Conservation (phyloP, 2,797 vertebrate species). For the Micrastur ruficollis region DNA sequence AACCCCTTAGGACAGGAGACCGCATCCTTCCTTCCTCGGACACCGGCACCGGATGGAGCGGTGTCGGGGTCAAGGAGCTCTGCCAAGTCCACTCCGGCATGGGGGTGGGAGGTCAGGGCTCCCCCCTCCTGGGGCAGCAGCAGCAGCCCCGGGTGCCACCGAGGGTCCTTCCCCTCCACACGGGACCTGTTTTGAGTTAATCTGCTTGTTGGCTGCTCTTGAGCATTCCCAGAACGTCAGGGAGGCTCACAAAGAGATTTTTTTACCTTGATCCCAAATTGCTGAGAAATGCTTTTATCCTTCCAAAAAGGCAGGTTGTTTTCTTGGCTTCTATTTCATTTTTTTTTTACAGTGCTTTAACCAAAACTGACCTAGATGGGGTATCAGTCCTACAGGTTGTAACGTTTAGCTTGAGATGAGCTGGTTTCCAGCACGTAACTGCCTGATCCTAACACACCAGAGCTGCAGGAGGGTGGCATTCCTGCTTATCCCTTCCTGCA, state of each 20-base stretch:
- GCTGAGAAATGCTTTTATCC: neutral
- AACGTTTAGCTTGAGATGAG: neutral
- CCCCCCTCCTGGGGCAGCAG: slow-evolving; percentile 69
- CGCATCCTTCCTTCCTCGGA: slow-evolving; percentile 88
- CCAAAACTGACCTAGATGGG: neutral
- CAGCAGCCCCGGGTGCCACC: neutral
- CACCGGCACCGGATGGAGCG: slow-evolving; percentile 76
- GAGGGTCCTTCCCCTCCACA: neutral
- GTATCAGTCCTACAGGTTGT: neutral
- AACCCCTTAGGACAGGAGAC: slow-evolving; percentile 82
- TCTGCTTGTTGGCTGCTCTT: neutral
- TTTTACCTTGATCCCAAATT: neutral
- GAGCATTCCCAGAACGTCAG: neutral
- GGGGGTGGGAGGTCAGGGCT: slow-evolving; percentile 70
- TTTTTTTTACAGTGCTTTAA: neutral
- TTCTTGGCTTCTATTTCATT: neutral
- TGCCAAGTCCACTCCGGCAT: slow-evolving; percentile 64
- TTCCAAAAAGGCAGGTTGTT: neutral
- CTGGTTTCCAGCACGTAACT: rapidly evolving
- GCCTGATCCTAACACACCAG: rapidly evolving
- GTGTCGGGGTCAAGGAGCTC: slow-evolving; percentile 75
- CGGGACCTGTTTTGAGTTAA: neutral
- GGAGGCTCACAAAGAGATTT: neutral
- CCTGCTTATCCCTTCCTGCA: too few relatives aligned
- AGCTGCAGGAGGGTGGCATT: neutral